These are phyloP conservation scores for Penaeus vannamei DNA, from an alignment of 1,140 invertebrate genomes.

Conservation along the genomic window DNA sequence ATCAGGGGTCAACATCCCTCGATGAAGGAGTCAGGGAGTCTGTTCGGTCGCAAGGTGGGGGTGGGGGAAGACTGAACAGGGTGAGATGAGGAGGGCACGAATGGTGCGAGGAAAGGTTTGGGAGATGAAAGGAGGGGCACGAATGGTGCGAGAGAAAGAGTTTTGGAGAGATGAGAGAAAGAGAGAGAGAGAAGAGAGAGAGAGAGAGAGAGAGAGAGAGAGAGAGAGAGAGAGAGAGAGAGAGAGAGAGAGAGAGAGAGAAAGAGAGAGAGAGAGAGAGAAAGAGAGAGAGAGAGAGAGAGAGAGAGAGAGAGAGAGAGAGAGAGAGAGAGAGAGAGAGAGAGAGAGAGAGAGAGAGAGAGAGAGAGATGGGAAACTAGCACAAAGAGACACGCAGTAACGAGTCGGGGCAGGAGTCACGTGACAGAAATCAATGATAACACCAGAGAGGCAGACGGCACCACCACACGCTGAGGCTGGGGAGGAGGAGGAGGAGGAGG, in stretches of 20 bases:
- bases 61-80: too few species aligned
- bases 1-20: too few species aligned
- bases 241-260: slow-evolving; percentile 8
- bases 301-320: slow-evolving; percentile 1
- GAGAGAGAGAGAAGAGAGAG: slow-evolving; percentile 4
- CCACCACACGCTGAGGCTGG: background rate
- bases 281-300: background rate
- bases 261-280: background rate
- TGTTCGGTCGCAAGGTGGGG: too few species aligned
- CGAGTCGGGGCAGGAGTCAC: background rate
- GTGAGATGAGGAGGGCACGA: too few species aligned
- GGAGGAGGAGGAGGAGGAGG: background rate
- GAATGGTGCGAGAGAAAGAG: too few species aligned
- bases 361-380: background rate
- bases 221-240: slow-evolving; percentile 2
- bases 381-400: slow-evolving; percentile 9
- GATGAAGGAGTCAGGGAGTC: too few species aligned
- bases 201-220: background rate
- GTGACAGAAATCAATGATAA: too few species aligned
- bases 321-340: slow-evolving; percentile 19
- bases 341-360: slow-evolving; percentile 6
- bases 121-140: too few species aligned
- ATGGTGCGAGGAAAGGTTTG: too few species aligned
- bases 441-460: background rate
- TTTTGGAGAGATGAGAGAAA: background rate